phyloP scores from a whole-genome alignment of 2,113 vertebrate genomes.

The Pteruthius melanotis region DNA sequence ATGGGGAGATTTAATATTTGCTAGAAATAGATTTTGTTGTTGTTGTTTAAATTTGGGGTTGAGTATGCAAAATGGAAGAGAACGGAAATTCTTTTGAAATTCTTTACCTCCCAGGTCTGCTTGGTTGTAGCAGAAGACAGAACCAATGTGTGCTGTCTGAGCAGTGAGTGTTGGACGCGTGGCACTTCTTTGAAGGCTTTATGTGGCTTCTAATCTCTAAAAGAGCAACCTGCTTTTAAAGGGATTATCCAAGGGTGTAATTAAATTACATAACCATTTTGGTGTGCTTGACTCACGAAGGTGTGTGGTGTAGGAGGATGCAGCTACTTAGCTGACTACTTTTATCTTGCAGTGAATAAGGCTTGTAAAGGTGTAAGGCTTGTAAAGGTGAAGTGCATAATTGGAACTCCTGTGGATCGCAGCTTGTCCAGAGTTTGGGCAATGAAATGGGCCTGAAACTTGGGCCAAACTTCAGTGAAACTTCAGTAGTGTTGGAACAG shows the following conservation, averaged over 20 bases:
- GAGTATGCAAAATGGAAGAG: not conserved
- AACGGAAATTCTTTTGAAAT: not conserved
- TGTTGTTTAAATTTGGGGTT: not conserved
- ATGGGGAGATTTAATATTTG: not conserved
- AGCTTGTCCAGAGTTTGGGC: not conserved
- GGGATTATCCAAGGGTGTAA: not conserved
- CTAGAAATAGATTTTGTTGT: not conserved
- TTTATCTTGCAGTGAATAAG: not conserved
- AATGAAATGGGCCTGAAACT: not conserved
- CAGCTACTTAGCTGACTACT: not conserved
- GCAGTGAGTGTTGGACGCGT: not conserved
- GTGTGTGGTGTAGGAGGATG: not conserved
- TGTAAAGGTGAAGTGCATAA: not conserved
- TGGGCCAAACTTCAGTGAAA: not conserved
- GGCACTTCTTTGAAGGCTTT: not conserved
- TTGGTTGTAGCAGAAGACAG: not conserved
- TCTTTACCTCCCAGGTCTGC: not conserved
- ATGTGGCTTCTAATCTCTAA: not conserved
- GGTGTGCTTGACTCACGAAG: not conserved
- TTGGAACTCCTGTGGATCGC: rapidly evolving
- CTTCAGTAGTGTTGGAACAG: not conserved
- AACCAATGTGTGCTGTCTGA: not conserved
- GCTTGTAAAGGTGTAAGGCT: not conserved
- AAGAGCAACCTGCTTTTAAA: not conserved
- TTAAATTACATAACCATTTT: not conserved